Evolutionary conservation across 2,888 invertebrate species (phyloP), one percentile per base, ranked within the genome.

Genomic region (Conistra vaccinii): DNA sequence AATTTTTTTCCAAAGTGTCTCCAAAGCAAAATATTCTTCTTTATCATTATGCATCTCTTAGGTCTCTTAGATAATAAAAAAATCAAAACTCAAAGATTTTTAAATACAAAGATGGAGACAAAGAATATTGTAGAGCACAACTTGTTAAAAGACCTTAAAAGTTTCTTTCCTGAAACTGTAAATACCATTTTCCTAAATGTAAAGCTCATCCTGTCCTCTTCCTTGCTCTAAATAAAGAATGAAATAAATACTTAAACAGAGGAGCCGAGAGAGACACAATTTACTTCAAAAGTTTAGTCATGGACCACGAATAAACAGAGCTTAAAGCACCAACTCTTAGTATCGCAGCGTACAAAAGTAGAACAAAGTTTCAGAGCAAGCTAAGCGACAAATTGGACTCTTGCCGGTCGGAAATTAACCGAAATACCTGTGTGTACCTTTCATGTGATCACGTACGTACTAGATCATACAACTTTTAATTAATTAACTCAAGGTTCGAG

Each of bases 281-380:
- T 90, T 88, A 90, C 89, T 88, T 74, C 72, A 77, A 85, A 92
- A 91, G 85, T 91, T 92, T 88, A 69, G 86, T 87, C 90, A 87
- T 90, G 90, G 90, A 88, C 89, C 88, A 74, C 86, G 83, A 81
- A 88, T 86, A 91, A 91, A 90, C 90, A 89, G 83, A 84, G 86
- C 85, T 90, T 88, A 32, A 90, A 89, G 86, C 87, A 89, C 83
- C 87, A 73, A 78, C 80, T 71, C 87, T 84, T 76, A 77, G 78
- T 69, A 81, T 73, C 76, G 55, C 78, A 74, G 53, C 62, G 79
- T 62, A 76, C 86, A 79, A 81, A 81, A 85, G 86, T 71, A 73
- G 55, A 81, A 82, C 83, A 80, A 88, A 87, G 83, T 89, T 89
- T 79, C 73, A 78, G 69, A 78, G 83, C 83, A 83, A 85, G 78